Evolutionary conservation across 1,140 invertebrate genomes (phyloP).

Genomic region (Halyomorpha halys): DNA sequence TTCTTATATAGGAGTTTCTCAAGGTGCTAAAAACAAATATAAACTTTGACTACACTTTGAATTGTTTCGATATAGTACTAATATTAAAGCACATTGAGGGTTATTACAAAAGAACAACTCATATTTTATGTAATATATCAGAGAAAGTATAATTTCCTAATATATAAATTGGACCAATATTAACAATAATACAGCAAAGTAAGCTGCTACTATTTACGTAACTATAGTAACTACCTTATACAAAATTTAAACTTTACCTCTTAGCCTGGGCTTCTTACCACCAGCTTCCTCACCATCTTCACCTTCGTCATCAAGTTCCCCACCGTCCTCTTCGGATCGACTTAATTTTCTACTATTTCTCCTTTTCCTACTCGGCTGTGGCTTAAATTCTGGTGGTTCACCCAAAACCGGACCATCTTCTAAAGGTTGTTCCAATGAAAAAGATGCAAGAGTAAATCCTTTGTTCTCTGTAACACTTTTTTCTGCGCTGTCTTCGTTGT

Average conservation of each 20-base stretch:
- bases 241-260: not conserved
- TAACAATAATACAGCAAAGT: too few relatives aligned
- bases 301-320: constrained; percentile 34
- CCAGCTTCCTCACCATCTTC: constrained; percentile 36
- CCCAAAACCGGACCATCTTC: constrained; percentile 13
- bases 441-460: not conserved
- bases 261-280: constrained; percentile 26
- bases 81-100: too few relatives aligned
- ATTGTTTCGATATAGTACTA: too few relatives aligned
- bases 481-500: constrained; percentile 2
- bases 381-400: not conserved
- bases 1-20: too few relatives aligned
- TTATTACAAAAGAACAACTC: too few relatives aligned
- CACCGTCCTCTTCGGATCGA: constrained; percentile 6
- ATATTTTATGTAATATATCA: too few relatives aligned
- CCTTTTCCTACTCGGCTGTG: not conserved
- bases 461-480: not conserved
- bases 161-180: too few relatives aligned
- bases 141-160: too few relatives aligned
- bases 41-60: too few relatives aligned
- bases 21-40: too few relatives aligned
- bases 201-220: too few relatives aligned
- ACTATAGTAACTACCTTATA: too few relatives aligned
- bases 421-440: constrained; percentile 16
- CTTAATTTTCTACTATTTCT: constrained; percentile 7